Base-by-base conservation (phyloP, 2,113 vertebrate genomes). In the Lampris megalopsis region DNA sequence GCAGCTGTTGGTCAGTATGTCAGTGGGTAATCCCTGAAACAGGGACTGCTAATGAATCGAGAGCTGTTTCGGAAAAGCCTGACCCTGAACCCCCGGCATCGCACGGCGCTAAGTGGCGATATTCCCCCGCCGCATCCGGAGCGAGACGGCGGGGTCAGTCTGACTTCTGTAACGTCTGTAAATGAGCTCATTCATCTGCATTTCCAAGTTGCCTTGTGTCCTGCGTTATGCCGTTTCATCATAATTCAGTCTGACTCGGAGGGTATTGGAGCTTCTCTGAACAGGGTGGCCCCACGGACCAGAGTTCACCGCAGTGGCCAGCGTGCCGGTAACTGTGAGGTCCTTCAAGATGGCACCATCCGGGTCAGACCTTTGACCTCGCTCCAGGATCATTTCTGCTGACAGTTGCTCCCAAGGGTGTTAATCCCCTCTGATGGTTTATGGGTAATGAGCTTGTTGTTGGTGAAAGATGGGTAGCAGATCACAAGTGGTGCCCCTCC, bases 1-100 rank as follows among this genome's bases (percentile, higher is more conserved):
- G 85, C 90, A 93, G 92, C 92, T 94, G 91, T 82, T 80, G 69
- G 79, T 78, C 74, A 71, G 63, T n/a, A 42, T 88, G 82, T 86
- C 74, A 80, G 71, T 77, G 82, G 75, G 79, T 89, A 72, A 88
- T 85, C 83, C 84, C 73, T 62, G 71, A 89, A 88, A 89, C 73
- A 62, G 83, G 65, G 69, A 82, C 62, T 45, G 45, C 67, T 89
- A 90, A 92, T 80, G 80, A 90, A 82, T 63, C 78, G 63, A 52
- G 75, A 81, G 81, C 83, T 81, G 66, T 80, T 52, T 37, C 86
- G 82, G 74, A 89, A 24, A 77, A 73, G 70, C 58, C 71, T 60
- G 75, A 70, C 68, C 79, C 74, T 87, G 88, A 88, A 87, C 83
- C 48, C 83, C 48, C 64, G 5, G 48, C 83, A 68, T 65, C 54